Evolutionary conservation across 1,140 invertebrate species (phyloP).

Genomic region (Calephelis virginiensis): DNA sequence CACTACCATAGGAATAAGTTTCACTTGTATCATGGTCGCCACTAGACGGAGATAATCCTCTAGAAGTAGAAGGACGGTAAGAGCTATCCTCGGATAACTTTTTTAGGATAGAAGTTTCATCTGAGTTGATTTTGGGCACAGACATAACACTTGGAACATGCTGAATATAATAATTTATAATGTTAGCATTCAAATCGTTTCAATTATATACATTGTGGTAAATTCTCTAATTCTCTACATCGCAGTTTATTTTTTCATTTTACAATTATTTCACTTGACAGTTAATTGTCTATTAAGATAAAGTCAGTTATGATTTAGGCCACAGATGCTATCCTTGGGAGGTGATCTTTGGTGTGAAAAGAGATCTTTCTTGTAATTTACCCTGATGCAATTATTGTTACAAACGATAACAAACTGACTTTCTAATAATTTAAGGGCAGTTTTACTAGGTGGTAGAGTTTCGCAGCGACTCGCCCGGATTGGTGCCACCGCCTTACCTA

Average conservation of each 20-base stretch:
- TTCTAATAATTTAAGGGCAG: no score
- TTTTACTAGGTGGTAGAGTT: no score
- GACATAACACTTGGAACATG: background rate
- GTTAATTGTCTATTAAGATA: background rate
- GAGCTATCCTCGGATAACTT: constrained; percentile 34
- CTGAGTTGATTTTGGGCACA: background rate
- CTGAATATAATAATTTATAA: background rate
- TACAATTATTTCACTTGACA: background rate
- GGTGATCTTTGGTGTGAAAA: no score
- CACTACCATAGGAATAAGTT: constrained; percentile 35
- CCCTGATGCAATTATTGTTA: no score
- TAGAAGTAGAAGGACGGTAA: constrained; percentile 47
- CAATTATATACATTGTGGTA: background rate
- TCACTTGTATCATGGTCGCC: constrained; percentile 42
- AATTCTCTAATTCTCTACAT: no score
- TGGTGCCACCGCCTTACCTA: no score
- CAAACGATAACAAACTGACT: no score
- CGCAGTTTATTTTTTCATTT: background rate
- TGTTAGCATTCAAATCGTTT: background rate
- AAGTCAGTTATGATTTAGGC: background rate
- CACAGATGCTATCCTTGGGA: no score
- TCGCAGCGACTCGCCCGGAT: no score
- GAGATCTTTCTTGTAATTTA: no score
- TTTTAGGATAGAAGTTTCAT: constrained; percentile 15
- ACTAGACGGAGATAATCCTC: constrained; percentile 40